These are phyloP conservation scores for Colaptes auratus DNA, from an alignment of 2,113 vertebrate species.

Conservation along the genomic window DNA sequence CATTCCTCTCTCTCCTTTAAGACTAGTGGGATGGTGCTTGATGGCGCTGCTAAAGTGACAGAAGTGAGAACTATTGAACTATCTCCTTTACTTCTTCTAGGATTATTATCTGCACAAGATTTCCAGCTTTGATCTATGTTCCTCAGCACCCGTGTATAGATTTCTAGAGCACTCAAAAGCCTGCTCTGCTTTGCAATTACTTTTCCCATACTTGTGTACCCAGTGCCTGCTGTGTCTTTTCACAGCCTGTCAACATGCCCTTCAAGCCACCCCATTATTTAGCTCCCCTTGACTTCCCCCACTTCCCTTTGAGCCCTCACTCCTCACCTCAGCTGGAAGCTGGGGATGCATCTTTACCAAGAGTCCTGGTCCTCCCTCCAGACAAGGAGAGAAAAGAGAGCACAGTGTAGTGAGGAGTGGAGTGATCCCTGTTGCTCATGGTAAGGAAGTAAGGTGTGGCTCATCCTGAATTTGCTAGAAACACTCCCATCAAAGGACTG, in stretches of 20 bases:
- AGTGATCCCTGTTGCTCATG: neutral
- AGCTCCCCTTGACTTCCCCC: neutral
- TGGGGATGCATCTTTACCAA: neutral
- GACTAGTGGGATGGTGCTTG: neutral
- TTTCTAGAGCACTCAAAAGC: neutral
- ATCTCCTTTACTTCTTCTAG: neutral
- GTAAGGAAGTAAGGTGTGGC: neutral
- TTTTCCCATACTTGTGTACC: neutral
- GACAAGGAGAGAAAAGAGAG: neutral
- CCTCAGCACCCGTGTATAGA: neutral
- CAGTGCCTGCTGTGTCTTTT: neutral
- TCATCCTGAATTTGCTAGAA: neutral
- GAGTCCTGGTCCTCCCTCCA: neutral
- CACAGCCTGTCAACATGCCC: neutral
- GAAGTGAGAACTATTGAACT: neutral
- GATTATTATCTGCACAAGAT: neutral
- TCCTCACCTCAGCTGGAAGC: neutral
- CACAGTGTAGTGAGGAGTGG: rapidly evolving
- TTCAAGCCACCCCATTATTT: neutral
- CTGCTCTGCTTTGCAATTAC: neutral
- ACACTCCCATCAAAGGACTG: neutral
- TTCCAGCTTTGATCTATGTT: neutral
- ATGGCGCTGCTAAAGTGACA: neutral
- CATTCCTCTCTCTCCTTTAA: neutral
- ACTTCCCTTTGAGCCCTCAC: neutral